These are phyloP conservation scores for Gadus macrocephalus DNA, from an alignment of 2,113 vertebrate genomes.

Conservation along the genomic window DNA sequence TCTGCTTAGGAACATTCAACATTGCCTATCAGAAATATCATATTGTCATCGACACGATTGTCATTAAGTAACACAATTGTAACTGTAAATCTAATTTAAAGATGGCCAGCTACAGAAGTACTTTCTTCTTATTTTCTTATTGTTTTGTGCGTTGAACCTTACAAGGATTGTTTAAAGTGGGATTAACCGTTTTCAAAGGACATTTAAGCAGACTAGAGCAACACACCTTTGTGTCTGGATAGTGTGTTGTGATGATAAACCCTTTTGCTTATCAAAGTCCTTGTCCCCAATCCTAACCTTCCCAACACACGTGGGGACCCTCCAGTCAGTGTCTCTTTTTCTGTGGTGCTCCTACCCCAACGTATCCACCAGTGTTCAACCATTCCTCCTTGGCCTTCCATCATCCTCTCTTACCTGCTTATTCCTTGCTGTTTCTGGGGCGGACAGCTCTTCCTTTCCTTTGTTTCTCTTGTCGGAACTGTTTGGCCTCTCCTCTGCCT, in stretches of 20 bases:
- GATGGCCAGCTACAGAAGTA: too few relatives aligned
- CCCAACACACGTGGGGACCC: constrained; percentile 25
- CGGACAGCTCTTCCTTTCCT: not conserved
- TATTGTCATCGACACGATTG: too few relatives aligned
- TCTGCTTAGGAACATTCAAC: too few relatives aligned
- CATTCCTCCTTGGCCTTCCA: constrained; percentile 16
- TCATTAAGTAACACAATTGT: too few relatives aligned
- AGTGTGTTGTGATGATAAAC: too few relatives aligned
- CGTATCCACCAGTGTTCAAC: not conserved
- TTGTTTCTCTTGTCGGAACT: not conserved
- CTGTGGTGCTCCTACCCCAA: constrained; percentile 20
- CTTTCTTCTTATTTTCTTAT: constrained; percentile 16
- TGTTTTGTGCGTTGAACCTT: constrained; percentile 12
- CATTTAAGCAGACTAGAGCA: too few relatives aligned
- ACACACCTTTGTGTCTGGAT: too few relatives aligned
- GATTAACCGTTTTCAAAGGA: too few relatives aligned
- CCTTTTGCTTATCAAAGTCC: not conserved
- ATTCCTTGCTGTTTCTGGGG: constrained; percentile 10
- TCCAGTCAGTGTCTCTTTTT: constrained; percentile 19
- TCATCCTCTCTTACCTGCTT: constrained; percentile 15
- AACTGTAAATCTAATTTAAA: too few relatives aligned
- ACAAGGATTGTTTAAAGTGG: too few relatives aligned
- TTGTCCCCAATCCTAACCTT: constrained; percentile 37
- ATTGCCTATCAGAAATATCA: too few relatives aligned
- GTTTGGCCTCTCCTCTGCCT: not conserved